Evolutionary conservation across 1,140 invertebrate genomes (phyloP).

Genomic region (Arctopsyche grandis): DNA sequence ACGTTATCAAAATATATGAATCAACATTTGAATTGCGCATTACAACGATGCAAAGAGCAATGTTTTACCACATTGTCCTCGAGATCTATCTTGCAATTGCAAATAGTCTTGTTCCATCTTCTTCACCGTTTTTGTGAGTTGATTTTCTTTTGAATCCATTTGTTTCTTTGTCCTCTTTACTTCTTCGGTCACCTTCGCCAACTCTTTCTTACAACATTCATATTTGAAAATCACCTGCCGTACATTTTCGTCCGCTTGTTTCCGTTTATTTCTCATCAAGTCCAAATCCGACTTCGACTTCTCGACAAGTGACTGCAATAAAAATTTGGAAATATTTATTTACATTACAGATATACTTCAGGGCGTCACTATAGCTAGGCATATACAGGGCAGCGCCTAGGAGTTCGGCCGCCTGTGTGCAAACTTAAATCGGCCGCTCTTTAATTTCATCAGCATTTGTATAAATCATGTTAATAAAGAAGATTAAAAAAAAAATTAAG

Average conservation of each 20-base stretch:
- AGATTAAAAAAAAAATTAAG: too few species aligned
- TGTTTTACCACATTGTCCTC: constrained; percentile 40
- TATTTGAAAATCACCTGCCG: constrained; percentile 29
- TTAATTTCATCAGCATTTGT: too few species aligned
- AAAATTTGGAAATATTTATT: background rate
- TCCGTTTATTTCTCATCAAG: constrained; percentile 5
- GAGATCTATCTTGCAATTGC: constrained; percentile 36
- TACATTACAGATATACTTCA: background rate
- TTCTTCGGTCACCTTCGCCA: constrained; percentile 14
- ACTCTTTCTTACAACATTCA: constrained; percentile 36
- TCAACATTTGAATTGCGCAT: too few species aligned
- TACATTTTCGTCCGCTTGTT: constrained; percentile 35
- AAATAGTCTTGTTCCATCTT: constrained; percentile 32
- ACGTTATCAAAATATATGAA: background rate
- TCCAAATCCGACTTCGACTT: constrained; percentile 46
- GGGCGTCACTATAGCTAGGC: too few species aligned
- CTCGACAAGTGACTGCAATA: constrained; percentile 32
- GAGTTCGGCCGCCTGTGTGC: too few species aligned
- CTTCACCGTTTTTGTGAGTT: constrained; percentile 32
- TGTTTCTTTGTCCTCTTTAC: constrained; percentile 23
- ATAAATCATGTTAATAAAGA: too few species aligned
- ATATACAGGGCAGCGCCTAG: too few species aligned
- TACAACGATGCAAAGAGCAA: background rate
- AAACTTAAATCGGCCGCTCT: too few species aligned
- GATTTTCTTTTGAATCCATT: constrained; percentile 34